Conservation (phyloP, 2,888 invertebrate species). For the Sipha maydis region DNA sequence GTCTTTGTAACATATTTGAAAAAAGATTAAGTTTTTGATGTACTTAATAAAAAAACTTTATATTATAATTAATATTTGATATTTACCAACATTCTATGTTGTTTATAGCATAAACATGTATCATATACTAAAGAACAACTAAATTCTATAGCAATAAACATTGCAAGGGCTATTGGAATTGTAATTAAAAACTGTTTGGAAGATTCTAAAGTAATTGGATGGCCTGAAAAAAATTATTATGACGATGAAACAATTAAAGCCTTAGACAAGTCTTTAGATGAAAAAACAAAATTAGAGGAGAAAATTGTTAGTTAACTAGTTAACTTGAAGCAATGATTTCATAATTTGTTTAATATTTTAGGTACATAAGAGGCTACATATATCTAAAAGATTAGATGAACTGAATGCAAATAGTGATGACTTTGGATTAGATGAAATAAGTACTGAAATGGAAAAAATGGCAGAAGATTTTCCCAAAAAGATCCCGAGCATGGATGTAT, state of each 20-base stretch:
- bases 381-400: neutral
- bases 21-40: too few relatives aligned
- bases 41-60: neutral
- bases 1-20: neutral
- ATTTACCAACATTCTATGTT: neutral
- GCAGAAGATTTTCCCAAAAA: neutral
- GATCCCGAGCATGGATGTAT: neutral
- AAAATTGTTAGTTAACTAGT: slow-evolving; percentile 23
- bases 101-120: slow-evolving; percentile 33
- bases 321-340: neutral
- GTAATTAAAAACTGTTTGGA: slow-evolving; percentile 11
- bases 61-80: neutral
- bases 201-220: neutral
- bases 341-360: slow-evolving; percentile 9
- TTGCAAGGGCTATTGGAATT: neutral
- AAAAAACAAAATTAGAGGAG: neutral
- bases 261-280: neutral
- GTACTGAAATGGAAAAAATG: neutral
- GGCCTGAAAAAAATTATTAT: neutral
- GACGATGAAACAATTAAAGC: slow-evolving; percentile 8
- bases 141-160: neutral
- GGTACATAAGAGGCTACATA: neutral
- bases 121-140: neutral
- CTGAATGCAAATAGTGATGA: neutral
- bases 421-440: slow-evolving; percentile 20